Evolutionary conservation across 2,888 invertebrate species (phyloP).

Genomic region (Melanargia galathea): DNA sequence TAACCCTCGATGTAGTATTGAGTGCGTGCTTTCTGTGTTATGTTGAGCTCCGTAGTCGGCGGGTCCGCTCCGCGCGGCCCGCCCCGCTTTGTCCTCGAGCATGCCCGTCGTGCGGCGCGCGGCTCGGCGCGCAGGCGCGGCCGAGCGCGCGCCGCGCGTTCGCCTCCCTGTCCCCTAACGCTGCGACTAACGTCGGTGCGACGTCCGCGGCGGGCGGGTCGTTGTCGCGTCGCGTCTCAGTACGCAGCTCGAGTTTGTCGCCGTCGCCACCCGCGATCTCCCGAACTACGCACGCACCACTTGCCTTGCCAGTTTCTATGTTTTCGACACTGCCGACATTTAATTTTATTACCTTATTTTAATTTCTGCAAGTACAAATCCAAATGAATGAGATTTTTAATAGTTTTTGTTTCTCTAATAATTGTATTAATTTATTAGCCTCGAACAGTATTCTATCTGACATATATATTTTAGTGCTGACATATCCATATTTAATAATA

Average conservation of each 20-base stretch:
- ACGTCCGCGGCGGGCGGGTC: constrained; percentile 45
- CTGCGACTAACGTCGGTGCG: constrained; percentile 72
- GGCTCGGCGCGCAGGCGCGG: not conserved
- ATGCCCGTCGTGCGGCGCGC: constrained; percentile 52
- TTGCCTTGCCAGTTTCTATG: constrained; percentile 81
- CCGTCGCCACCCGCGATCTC: constrained; percentile 50
- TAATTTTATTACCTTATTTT: constrained; percentile 56
- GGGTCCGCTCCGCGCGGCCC: constrained; percentile 46
- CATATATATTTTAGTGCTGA: constrained; percentile 68
- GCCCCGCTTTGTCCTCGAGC: constrained; percentile 71
- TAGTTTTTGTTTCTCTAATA: constrained; percentile 80
- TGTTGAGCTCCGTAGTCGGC: constrained; percentile 52
- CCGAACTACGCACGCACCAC: constrained; percentile 77
- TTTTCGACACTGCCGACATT: constrained; percentile 73
- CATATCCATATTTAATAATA: constrained; percentile 67
- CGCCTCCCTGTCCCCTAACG: constrained; percentile 63
- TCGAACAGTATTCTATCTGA: constrained; percentile 74
- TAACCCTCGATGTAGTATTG: constrained; percentile 65
- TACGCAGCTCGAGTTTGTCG: constrained; percentile 33
- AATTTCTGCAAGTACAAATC: constrained; percentile 81
- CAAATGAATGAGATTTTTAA: constrained; percentile 79
- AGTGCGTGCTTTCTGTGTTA: constrained; percentile 75
- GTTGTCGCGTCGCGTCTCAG: constrained; percentile 50
- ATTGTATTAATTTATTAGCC: constrained; percentile 78
- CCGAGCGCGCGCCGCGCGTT: constrained; percentile 24